phyloP scores from a whole-genome alignment of 2,113 vertebrate genomes.

The Cnemophilus loriae region DNA sequence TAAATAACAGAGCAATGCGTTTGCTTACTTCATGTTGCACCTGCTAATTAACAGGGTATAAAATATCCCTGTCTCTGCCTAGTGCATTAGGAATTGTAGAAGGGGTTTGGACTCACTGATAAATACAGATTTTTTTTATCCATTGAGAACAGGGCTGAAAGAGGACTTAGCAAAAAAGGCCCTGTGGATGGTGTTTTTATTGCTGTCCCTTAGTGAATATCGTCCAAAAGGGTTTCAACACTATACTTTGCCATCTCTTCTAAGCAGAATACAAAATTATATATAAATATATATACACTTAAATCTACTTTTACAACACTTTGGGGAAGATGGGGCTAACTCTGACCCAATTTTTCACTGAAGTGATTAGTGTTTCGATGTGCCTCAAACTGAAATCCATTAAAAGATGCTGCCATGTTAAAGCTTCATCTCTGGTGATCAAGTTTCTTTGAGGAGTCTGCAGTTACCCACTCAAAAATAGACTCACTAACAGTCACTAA shows the following conservation, averaged over 20 bases:
- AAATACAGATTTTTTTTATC: neutral
- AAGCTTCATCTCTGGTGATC: constrained; percentile 35
- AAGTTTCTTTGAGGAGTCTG: neutral
- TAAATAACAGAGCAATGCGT: neutral
- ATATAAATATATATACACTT: neutral
- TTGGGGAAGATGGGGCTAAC: constrained; percentile 39
- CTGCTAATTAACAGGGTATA: neutral
- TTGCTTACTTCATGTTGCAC: neutral
- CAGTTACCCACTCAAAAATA: constrained; percentile 20
- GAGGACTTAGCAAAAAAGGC: neutral
- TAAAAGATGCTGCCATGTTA: neutral
- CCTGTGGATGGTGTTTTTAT: neutral
- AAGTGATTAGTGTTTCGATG: neutral
- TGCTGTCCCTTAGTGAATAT: neutral
- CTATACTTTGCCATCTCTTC: neutral
- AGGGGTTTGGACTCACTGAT: neutral
- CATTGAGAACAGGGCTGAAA: neutral
- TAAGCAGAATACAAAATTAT: neutral
- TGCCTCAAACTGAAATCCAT: neutral
- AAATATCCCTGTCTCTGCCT: neutral
- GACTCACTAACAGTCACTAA: neutral
- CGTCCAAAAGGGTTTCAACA: neutral
- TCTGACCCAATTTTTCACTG: constrained; percentile 35
- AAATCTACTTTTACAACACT: constrained; percentile 3
- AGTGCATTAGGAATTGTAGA: neutral